Conservation (phyloP, 2,888 invertebrate species). For the Xanthia icteritia region DNA sequence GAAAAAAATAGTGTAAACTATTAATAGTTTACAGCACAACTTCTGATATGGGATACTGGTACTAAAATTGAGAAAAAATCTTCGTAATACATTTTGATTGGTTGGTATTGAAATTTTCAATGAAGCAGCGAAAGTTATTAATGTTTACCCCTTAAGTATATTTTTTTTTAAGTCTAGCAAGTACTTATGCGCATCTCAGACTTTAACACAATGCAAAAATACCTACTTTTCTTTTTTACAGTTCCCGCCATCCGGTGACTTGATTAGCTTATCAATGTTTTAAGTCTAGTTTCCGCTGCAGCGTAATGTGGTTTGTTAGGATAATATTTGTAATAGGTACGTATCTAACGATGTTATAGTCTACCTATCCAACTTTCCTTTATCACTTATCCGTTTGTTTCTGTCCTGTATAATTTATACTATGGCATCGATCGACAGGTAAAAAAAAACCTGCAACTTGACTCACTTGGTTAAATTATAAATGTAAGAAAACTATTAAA, state of each 20-base stretch:
- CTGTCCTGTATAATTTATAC: not conserved
- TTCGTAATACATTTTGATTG: no score
- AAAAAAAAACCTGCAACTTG: not conserved
- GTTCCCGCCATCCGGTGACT: slow-evolving; percentile 12
- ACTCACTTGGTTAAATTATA: not conserved
- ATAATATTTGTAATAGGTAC: not conserved
- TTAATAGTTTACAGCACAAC: not conserved
- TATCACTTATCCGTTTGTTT: not conserved
- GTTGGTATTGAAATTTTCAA: not conserved
- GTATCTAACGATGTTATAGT: not conserved
- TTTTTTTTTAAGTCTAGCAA: not conserved
- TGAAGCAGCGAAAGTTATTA: not conserved
- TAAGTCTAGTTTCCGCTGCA: slow-evolving; percentile 25
- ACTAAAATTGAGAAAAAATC: not conserved
- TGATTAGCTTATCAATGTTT: slow-evolving; percentile 39
- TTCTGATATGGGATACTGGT: not conserved
- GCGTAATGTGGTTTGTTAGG: not conserved
- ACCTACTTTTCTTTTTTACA: slow-evolving; percentile 3
- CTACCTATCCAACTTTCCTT: not conserved
- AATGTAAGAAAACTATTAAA: not conserved
- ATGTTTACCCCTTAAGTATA: not conserved
- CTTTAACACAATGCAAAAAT: not conserved
- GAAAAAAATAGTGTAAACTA: not conserved
- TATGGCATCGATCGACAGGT: no score
- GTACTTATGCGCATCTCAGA: not conserved